Conservation (phyloP, 2,888 invertebrate genomes). For the Girardia tigrina region DNA sequence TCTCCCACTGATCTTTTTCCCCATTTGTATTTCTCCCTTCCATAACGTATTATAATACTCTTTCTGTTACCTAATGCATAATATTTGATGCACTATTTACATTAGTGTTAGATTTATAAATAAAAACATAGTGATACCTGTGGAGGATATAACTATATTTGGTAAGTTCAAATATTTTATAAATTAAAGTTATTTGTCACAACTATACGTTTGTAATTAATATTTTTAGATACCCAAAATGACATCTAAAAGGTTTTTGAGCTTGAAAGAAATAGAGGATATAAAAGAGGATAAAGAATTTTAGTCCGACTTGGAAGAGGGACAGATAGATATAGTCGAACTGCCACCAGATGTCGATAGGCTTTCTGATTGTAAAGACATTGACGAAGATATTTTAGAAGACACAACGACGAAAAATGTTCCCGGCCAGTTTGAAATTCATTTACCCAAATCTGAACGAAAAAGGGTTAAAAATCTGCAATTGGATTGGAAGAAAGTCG, state of each 20-base stretch:
- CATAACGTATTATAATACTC: too few species aligned
- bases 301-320: neutral
- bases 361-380: neutral
- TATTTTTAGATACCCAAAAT: neutral
- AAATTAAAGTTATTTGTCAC: too few species aligned
- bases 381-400: neutral
- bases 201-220: too few species aligned
- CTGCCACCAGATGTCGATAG: neutral
- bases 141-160: too few species aligned
- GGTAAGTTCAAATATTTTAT: too few species aligned
- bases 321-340: neutral
- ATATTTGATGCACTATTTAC: too few species aligned
- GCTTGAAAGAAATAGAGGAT: neutral
- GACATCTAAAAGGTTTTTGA: neutral
- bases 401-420: neutral
- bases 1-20: too few species aligned
- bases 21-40: too few species aligned
- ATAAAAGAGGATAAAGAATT: neutral
- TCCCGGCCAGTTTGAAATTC: neutral
- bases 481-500: neutral
- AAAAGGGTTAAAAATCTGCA: neutral
- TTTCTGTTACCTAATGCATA: too few species aligned
- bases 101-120: too few species aligned
- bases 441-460: neutral
- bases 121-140: too few species aligned